Base-by-base conservation (phyloP, 1,140 invertebrate species). In the Bombus breviceps region DNA sequence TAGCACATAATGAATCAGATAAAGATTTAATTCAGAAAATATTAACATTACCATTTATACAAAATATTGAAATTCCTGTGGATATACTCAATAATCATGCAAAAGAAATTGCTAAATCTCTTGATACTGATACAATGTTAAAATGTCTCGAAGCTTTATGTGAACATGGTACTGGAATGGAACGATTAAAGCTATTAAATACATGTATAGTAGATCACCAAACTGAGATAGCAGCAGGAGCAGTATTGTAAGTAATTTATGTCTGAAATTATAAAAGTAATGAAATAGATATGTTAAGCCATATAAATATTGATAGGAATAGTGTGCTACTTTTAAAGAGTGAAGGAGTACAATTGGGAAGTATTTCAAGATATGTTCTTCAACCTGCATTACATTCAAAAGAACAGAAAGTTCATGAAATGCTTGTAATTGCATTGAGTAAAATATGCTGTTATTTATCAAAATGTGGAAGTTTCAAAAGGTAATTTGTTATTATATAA, bases 381-480 rank as follows among this genome's bases (percentile, higher is more conserved):
- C 80, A 92, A 57, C 92, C 93, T 47, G 93, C 92, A 3, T 90
- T 92, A 28, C 83, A 90, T 72, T 90, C 79, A 10, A 89, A 93
- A 18, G 88, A 83, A 22, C 9, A 84, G 8, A 62, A 86, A 69
- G 81, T 94, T 77, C 89, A 92, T 22, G 88, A 93, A 86, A 90
- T 90, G 25, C 86, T 95, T 77, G 93, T 91, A 28, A 89, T 74
- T 68, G 78, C 90, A n/a, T 85, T 95, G 28, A 93, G 94, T 12
- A 85, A 89, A 22, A 77, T 93, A 15, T 87, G 92, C 79, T 95
- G 95, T 79, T 72, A 94, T n/a, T 69, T 90, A 18, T 93, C 94
- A 28, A 90, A 90, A 66, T 83, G 87, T 73, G 93, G 90, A 34
- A 86, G 66, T 68, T 84, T 94, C 32, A 68, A 90, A 25, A 93